Conservation (phyloP, 2,113 vertebrate genomes). For the Sebastes schlegelii region DNA sequence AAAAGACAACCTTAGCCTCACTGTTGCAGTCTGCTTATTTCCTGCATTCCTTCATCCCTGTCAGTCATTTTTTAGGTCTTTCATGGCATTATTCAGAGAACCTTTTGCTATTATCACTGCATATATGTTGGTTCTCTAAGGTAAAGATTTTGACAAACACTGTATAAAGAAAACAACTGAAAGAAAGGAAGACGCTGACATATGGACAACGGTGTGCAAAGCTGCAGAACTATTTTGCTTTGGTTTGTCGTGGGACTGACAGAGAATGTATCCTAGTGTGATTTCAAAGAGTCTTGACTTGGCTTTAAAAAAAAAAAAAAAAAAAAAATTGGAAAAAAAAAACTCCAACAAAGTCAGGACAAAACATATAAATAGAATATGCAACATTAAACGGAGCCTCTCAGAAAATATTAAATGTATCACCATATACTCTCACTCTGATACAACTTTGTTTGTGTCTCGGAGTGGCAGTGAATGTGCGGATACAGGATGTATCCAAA, state of each 20-base stretch:
- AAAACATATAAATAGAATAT: no score
- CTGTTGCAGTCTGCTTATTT: neutral
- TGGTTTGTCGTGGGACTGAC: neutral
- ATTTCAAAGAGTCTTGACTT: neutral
- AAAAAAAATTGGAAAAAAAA: no score
- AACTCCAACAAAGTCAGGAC: no score
- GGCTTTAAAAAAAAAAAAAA: no score
- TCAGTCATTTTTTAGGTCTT: neutral
- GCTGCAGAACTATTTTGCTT: no score
- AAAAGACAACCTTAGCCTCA: neutral
- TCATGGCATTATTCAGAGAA: neutral
- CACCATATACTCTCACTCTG: neutral
- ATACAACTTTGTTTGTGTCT: no score
- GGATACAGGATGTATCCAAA: neutral
- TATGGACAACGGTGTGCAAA: no score
- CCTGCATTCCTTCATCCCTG: neutral
- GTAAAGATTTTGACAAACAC: neutral
- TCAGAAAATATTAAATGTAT: no score
- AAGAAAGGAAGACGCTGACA: no score
- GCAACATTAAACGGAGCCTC: no score
- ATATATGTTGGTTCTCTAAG: neutral
- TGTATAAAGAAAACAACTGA: no score
- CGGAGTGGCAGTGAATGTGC: neutral
- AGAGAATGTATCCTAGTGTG: neutral
- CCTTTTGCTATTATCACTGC: neutral